Evolutionary conservation across 64 coral and sea anemone species (phyloP).

Genomic region (Anthopleura sola): DNA sequence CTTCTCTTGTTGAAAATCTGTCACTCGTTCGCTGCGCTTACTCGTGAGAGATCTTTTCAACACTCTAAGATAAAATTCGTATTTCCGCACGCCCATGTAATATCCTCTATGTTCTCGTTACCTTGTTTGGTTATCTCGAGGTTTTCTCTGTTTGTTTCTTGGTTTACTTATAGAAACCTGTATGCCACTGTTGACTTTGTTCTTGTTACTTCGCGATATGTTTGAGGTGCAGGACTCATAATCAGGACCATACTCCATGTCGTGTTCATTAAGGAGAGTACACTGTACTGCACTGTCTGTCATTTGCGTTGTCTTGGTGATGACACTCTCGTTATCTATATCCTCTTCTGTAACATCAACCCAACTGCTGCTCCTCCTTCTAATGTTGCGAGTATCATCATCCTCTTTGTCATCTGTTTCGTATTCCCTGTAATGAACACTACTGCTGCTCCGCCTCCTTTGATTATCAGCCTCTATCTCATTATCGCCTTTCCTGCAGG

Average conservation of each 20-base stretch:
- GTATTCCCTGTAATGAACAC: background rate
- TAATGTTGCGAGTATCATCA: background rate
- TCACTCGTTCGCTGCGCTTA: no score
- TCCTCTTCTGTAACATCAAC: background rate
- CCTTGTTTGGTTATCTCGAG: background rate
- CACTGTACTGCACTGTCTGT: slow-evolving; percentile 4
- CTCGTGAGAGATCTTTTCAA: no score
- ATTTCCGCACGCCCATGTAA: no score
- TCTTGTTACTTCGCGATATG: background rate
- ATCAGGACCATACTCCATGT: background rate
- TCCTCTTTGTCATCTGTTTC: background rate
- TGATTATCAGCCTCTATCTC: background rate
- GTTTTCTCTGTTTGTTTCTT: background rate
- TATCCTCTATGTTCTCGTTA: background rate
- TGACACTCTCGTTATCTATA: background rate
- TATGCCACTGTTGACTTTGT: background rate
- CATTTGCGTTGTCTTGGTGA: background rate
- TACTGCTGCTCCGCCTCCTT: background rate
- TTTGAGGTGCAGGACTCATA: background rate
- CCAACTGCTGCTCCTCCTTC: background rate
- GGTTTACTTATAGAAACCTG: background rate
- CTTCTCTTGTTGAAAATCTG: no score
- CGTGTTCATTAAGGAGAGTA: background rate
- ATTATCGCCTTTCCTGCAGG: background rate
- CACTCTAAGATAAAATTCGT: no score